Conservation (phyloP, 2,113 vertebrate genomes). For the Serilophus lunatus region DNA sequence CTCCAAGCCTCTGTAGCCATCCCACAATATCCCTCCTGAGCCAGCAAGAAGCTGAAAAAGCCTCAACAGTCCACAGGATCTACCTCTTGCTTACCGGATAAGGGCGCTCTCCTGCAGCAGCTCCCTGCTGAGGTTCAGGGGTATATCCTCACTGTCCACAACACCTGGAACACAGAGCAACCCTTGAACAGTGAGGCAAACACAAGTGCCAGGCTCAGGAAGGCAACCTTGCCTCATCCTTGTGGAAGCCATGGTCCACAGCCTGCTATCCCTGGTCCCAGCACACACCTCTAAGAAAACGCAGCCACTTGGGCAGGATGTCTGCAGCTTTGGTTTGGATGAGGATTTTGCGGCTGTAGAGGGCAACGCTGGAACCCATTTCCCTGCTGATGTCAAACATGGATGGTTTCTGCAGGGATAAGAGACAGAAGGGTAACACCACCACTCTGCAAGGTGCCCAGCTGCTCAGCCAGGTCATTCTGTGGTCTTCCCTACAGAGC, state of each 20-base stretch:
- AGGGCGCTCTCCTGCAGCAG: constrained; percentile 93
- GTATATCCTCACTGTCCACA: constrained; percentile 98
- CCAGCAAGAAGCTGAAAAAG: background rate
- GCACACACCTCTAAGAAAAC: constrained; percentile 87
- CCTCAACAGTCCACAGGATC: background rate
- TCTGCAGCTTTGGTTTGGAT: constrained; percentile 94
- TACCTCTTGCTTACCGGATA: constrained; percentile 80
- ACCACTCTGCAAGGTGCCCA: background rate
- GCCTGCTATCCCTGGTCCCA: background rate
- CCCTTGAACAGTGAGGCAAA: background rate
- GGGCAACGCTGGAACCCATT: constrained; percentile 86
- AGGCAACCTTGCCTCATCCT: background rate
- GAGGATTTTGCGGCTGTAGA: constrained; percentile 94
- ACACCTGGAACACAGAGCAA: constrained; percentile 78
- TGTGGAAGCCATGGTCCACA: fast-evolving
- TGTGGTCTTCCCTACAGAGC: background rate
- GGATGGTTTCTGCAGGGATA: constrained; percentile 84
- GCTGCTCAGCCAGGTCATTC: background rate
- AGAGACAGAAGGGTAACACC: background rate
- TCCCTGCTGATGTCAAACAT: constrained; percentile 97
- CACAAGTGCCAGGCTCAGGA: background rate
- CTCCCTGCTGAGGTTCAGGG: constrained; percentile 96
- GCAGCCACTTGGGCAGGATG: constrained; percentile 94
- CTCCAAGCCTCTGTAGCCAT: background rate
- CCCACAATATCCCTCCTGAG: no score